Evolutionary conservation across 2,797 vertebrate genomes (phyloP).

Genomic region (Chaetophractus vellerosus): DNA sequence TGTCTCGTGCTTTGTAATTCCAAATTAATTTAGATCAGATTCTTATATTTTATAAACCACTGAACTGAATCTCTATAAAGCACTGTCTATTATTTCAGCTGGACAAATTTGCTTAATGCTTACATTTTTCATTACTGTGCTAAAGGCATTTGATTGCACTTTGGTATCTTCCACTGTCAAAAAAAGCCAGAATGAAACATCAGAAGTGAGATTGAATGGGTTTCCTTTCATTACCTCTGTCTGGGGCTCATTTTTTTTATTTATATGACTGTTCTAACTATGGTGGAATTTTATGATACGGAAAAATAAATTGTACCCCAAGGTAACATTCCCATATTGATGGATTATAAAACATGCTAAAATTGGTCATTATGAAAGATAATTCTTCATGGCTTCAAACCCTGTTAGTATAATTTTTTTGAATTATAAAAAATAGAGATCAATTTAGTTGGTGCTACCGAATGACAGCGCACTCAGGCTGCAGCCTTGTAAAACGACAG

Average conservation of each 20-base stretch:
- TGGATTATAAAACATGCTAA: slow-evolving; percentile 82
- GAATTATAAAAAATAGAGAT: slow-evolving; percentile 71
- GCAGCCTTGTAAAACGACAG: slow-evolving; percentile 50
- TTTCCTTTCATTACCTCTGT: slow-evolving; percentile 78
- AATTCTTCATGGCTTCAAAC: slow-evolving; percentile 80
- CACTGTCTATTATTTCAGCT: slow-evolving; percentile 69
- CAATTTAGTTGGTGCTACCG: slow-evolving; percentile 74
- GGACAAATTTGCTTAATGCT: slow-evolving; percentile 73
- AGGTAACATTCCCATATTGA: slow-evolving; percentile 82
- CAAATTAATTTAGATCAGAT: slow-evolving; percentile 63
- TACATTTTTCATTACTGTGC: slow-evolving; percentile 76
- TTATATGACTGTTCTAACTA: slow-evolving; percentile 78
- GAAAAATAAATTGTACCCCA: slow-evolving; percentile 76
- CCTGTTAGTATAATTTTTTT: slow-evolving; percentile 70
- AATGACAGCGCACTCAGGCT: slow-evolving; percentile 44
- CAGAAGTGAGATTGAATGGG: slow-evolving; percentile 41
- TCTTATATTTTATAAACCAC: slow-evolving; percentile 72
- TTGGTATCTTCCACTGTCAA: slow-evolving; percentile 81
- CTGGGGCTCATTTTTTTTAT: slow-evolving; percentile 74
- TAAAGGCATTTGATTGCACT: slow-evolving; percentile 63
- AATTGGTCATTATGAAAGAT: slow-evolving; percentile 79
- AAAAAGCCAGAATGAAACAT: slow-evolving; percentile 74
- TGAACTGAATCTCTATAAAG: slow-evolving; percentile 68
- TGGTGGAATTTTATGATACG: slow-evolving; percentile 82
- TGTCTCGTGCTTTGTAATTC: slow-evolving; percentile 62